phyloP scores from a whole-genome alignment of 2,888 invertebrate genomes.

The Drosophila ochracea region DNA sequence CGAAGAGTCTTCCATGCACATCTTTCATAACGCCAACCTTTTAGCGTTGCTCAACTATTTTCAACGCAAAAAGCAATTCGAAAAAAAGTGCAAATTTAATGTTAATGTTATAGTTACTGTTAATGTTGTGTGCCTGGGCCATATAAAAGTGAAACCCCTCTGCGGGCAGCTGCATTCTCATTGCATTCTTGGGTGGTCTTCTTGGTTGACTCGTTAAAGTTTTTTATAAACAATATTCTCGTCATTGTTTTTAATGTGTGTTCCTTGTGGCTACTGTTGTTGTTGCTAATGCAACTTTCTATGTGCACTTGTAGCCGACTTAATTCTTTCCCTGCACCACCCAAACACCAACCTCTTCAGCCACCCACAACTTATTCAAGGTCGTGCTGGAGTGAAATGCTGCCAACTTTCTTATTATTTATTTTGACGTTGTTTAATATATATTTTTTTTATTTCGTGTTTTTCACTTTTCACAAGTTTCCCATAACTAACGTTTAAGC shows the following conservation, averaged over 20 bases:
- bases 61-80: conserved; percentile 15
- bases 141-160: conserved; percentile 51
- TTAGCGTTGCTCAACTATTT: conserved; percentile 25
- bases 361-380: conserved; percentile 38
- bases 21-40: conserved; percentile 50
- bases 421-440: conserved; percentile 1
- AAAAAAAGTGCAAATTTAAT: conserved; percentile 54
- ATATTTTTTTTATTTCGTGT: neutral
- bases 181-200: neutral
- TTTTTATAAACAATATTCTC: conserved; percentile 72
- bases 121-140: conserved; percentile 21
- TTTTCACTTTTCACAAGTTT: conserved; percentile 62
- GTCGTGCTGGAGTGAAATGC: conserved; percentile 33
- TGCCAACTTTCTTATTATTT: conserved; percentile 30
- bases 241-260: conserved; percentile 71
- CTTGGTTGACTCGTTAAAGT: conserved; percentile 19
- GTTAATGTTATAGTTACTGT: conserved; percentile 33
- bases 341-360: conserved; percentile 3
- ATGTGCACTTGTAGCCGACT: conserved; percentile 47
- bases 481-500: conserved; percentile 59
- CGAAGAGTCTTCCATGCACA: conserved; percentile 8
- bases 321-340: conserved; percentile 52
- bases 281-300: conserved; percentile 69
- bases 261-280: conserved; percentile 24
- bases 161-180: conserved; percentile 20